Conservation (phyloP, 2,113 vertebrate genomes). For the Oxygymnocypris stewartii region DNA sequence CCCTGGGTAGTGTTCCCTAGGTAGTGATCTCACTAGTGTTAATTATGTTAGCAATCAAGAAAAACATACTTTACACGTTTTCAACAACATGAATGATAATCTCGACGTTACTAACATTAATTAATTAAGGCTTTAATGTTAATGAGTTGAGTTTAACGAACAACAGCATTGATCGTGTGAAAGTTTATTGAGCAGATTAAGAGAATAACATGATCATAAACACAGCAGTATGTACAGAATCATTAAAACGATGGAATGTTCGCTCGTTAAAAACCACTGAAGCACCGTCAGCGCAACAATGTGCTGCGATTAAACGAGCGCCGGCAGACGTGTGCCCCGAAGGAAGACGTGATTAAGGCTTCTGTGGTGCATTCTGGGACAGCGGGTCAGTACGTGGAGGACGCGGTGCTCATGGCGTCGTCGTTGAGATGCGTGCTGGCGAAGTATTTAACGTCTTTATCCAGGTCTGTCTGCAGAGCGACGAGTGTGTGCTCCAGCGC, state of each 20-base stretch:
- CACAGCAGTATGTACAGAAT: neutral
- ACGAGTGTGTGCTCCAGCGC: conserved; percentile 85
- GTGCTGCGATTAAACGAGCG: neutral
- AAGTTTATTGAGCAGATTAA: neutral
- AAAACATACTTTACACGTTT: too few relatives aligned
- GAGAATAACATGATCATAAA: neutral
- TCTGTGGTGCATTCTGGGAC: conserved; percentile 69
- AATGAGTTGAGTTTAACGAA: too few relatives aligned
- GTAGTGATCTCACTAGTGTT: too few relatives aligned
- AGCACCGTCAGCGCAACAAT: neutral
- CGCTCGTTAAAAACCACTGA: neutral
- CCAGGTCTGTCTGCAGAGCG: conserved; percentile 84
- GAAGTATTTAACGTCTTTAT: conserved; percentile 87
- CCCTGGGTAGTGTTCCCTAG: too few relatives aligned
- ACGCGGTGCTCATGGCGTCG: conserved; percentile 88
- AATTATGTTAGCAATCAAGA: too few relatives aligned
- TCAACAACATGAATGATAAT: too few relatives aligned
- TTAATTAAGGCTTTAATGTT: too few relatives aligned
- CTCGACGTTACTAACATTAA: too few relatives aligned
- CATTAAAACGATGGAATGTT: neutral
- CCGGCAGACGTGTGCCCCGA: conserved; percentile 64
- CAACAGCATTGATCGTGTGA: neutral
- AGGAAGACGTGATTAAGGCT: conserved; percentile 93
- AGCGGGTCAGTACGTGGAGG: conserved; percentile 81
- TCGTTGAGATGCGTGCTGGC: conserved; percentile 83